Evolutionary conservation across 2,113 vertebrate genomes (phyloP).

Genomic region (Dromiciops gliroides): DNA sequence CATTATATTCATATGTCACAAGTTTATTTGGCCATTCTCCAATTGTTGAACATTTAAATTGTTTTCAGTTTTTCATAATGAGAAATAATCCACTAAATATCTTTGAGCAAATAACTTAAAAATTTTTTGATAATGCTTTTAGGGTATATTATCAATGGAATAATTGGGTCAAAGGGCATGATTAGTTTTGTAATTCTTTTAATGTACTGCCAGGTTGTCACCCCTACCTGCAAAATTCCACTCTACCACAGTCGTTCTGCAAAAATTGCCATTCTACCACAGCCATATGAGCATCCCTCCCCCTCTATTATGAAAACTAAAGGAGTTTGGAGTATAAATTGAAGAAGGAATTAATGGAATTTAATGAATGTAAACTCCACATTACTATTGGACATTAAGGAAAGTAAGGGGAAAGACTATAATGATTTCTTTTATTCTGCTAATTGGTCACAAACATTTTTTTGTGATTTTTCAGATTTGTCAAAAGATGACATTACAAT

Average conservation of each 20-base stretch:
- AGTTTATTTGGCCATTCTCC: not conserved
- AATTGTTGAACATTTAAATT: not conserved
- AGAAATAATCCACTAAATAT: not conserved
- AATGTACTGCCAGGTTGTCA: not conserved
- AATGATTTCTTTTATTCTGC: not conserved
- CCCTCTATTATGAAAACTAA: conserved; percentile 36
- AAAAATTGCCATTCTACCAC: not conserved
- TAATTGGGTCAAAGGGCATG: not conserved
- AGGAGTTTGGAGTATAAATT: not conserved
- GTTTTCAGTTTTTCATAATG: not conserved
- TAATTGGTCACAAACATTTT: not conserved
- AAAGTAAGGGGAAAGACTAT: not conserved
- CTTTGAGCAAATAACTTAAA: not conserved
- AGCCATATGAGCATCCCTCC: not conserved
- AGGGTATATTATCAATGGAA: not conserved
- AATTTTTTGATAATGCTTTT: not conserved
- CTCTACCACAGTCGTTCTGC: no score
- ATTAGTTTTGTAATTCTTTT: no score
- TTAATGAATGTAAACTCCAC: conserved; percentile 43
- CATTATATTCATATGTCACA: not conserved
- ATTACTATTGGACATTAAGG: conserved; percentile 20
- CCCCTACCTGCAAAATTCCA: not conserved
- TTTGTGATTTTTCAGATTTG: conserved; percentile 34
- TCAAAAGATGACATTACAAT: not conserved
- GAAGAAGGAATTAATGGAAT: conserved; percentile 32